A percentile compares a stretch with the other conserved stretches of the same genome.
phyloP scores from a whole-genome alignment of 2,888 invertebrate genomes.

The Bombyx huttoni region DNA sequence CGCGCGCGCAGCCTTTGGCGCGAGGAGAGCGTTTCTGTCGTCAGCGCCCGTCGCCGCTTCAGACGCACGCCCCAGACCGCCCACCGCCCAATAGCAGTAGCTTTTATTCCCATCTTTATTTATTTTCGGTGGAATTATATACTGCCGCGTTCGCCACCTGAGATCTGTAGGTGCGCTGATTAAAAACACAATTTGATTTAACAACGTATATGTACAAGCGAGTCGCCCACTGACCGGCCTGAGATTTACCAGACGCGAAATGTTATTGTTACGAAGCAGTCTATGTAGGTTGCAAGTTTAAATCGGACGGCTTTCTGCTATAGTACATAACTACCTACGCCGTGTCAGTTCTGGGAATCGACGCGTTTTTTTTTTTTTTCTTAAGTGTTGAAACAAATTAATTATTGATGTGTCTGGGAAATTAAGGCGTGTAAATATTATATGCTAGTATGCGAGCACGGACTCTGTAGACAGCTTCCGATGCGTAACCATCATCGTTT shows the following conservation, averaged over 20 bases:
- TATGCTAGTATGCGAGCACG: too few relatives aligned
- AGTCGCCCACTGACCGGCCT: neutral
- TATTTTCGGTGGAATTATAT: conserved; percentile 43
- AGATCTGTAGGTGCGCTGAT: neutral
- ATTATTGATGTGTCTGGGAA: too few relatives aligned
- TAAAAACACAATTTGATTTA: conserved; percentile 27
- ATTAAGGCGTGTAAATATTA: too few relatives aligned
- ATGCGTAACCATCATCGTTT: too few relatives aligned
- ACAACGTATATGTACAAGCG: conserved; percentile 2
- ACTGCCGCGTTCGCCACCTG: conserved; percentile 24
- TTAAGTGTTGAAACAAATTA: neutral
- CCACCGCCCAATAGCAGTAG: conserved; percentile 42
- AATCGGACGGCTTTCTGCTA: neutral
- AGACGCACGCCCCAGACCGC: conserved; percentile 31
- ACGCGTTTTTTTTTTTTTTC: neutral
- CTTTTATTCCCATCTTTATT: conserved; percentile 29
- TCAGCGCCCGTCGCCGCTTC: conserved; percentile 76
- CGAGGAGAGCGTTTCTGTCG: conserved; percentile 79
- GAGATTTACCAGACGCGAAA: neutral
- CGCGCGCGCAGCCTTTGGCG: conserved; percentile 56
- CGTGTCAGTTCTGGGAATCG: neutral
- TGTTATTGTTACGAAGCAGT: neutral
- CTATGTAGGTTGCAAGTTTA: neutral
- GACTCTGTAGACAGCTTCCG: too few relatives aligned
- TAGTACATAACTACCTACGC: neutral